These are phyloP conservation scores for Phacellophora camtschatica DNA, from an alignment of 30 jellyfish, hydroid and myxozoan species.

Conservation along the genomic window DNA sequence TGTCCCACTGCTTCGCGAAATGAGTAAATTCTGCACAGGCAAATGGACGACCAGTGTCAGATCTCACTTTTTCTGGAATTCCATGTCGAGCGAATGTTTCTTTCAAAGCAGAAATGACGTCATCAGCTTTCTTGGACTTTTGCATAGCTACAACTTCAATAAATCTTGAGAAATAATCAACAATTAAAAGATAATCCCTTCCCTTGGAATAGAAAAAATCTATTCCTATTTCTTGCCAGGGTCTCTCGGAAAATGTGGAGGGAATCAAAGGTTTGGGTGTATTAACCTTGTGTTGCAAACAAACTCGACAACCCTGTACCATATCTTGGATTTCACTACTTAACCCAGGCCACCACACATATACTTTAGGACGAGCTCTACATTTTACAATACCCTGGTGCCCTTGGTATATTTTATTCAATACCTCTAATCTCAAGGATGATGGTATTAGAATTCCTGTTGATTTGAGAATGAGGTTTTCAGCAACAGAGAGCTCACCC, in stretches of 20 bases:
- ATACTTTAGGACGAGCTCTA: slow-evolving; percentile 14
- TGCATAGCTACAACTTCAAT: slow-evolving; percentile 47
- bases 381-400: slow-evolving; percentile 61
- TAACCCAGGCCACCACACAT: slow-evolving; percentile 65
- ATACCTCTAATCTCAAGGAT: slow-evolving; percentile 10
- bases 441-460: slow-evolving; percentile 34
- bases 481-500: slow-evolving; percentile 16
- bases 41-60: slow-evolving; percentile 57
- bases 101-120: slow-evolving; percentile 6
- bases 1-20: slow-evolving; percentile 46
- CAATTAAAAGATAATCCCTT: slow-evolving; percentile 15
- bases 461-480: slow-evolving; percentile 12
- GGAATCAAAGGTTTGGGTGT: slow-evolving; percentile 15
- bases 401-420: slow-evolving; percentile 46
- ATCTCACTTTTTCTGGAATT: slow-evolving; percentile 42
- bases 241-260: slow-evolving; percentile 37
- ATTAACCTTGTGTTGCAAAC: slow-evolving; percentile 17
- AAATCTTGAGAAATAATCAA: slow-evolving; percentile 23
- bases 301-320: slow-evolving; percentile 30
- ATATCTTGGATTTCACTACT: slow-evolving; percentile 45
- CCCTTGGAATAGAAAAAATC: slow-evolving; percentile 35
- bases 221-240: slow-evolving; percentile 52
- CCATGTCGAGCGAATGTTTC: slow-evolving; percentile 40
- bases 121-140: slow-evolving; percentile 3
- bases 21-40: slow-evolving; percentile 8